Conservation (phyloP, 1,140 invertebrate species). For the Lepeophtheirus salmonis region DNA sequence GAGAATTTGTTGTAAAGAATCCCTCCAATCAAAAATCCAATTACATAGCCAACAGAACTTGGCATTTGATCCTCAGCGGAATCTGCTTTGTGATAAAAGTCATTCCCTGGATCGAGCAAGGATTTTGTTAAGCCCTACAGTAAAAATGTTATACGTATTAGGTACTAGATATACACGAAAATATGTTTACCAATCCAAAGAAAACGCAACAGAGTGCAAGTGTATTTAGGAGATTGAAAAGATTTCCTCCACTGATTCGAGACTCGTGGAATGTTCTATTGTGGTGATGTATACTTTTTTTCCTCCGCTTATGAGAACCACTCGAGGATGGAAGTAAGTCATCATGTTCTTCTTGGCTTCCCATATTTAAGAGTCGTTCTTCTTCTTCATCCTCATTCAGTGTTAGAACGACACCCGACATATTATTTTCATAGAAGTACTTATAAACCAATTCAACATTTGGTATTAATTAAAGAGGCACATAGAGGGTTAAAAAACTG, state of each 20-base stretch:
- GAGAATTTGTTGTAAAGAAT: conserved; percentile 1
- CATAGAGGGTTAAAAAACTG: no score
- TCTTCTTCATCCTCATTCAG: no score
- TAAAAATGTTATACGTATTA: neutral
- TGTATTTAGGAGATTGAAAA: neutral
- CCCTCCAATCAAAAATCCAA: conserved; percentile 1
- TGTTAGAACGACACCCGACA: no score
- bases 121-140: neutral
- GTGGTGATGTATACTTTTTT: no score
- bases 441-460: no score
- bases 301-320: no score
- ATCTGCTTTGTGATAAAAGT: neutral
- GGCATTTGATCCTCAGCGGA: neutral
- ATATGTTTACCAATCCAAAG: neutral
- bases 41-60: neutral
- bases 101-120: neutral
- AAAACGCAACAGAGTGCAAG: neutral
- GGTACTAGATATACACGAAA: neutral
- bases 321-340: no score
- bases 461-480: no score
- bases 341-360: no score
- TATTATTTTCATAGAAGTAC: no score
- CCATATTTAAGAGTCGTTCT: no score
- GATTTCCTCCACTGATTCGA: neutral
- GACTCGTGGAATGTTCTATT: no score